Conservation (phyloP, 2,797 vertebrate genomes). For the Neoniphon sammara region DNA sequence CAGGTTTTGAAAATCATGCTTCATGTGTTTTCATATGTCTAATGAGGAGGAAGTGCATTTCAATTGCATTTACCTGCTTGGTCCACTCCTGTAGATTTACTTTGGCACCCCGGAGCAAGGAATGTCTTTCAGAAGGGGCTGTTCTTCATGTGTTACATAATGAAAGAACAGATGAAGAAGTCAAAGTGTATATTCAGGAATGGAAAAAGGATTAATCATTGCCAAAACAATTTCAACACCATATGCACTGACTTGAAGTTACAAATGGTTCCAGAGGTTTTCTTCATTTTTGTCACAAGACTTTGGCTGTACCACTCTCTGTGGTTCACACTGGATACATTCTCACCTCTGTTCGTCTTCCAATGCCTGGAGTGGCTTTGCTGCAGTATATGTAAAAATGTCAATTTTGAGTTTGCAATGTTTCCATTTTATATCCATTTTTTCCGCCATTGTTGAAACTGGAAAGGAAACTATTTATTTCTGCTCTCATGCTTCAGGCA, state of each 20-base stretch:
- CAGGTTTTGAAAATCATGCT: conserved; percentile 47
- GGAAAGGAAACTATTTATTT: conserved; percentile 14
- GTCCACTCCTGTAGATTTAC: conserved; percentile 43
- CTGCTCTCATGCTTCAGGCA: conserved; percentile 15
- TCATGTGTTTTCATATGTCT: conserved; percentile 38
- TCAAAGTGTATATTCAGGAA: conserved; percentile 39
- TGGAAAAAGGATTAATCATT: conserved; percentile 54
- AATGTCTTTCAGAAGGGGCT: conserved; percentile 37
- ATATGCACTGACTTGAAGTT: conserved; percentile 41
- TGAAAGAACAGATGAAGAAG: conserved; percentile 41
- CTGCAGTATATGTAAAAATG: conserved; percentile 31
- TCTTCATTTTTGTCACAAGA: conserved; percentile 50
- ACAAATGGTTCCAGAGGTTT: conserved; percentile 54
- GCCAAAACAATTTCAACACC: conserved; percentile 60
- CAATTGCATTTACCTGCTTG: conserved; percentile 53
- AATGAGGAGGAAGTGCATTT: conserved; percentile 52
- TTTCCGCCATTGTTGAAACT: conserved; percentile 29
- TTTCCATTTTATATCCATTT: conserved; percentile 45
- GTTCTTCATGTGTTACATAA: conserved; percentile 55
- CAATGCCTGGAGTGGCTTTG: conserved; percentile 33
- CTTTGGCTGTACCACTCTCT: conserved; percentile 46
- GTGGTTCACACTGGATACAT: conserved; percentile 50
- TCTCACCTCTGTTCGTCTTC: conserved; percentile 52
- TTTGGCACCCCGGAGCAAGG: conserved; percentile 47
- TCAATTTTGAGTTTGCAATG: conserved; percentile 28